Base-by-base conservation (phyloP, 2,113 vertebrate genomes). In the Crotalus horridus region DNA sequence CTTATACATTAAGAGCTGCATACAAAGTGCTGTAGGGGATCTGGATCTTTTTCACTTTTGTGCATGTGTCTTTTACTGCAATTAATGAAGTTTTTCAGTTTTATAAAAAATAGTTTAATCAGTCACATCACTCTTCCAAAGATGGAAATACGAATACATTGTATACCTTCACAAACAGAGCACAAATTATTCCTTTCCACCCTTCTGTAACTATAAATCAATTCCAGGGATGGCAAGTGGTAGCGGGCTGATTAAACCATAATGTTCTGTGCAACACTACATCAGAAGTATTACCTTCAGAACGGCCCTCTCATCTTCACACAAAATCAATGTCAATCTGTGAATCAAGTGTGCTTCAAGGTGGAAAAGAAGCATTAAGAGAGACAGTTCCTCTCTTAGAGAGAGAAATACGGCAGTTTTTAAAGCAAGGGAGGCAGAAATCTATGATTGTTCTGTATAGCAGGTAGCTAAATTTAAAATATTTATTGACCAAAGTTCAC, bases 241-340 rank as follows among this genome's bases (percentile, higher is more conserved):
- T 91, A 86, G 26, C 87, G 93, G 61, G 7, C 23, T 90, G 33
- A 64, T 95, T 93, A 46, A 92, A 91, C 12, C 39, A 24, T 90
- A 87, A 29, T 59, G 53, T 7, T 90, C 33, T n/a, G 85, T 29
- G 61, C 89, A 56, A 86, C 33, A 56, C 29, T 89, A 69, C 85
- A 92, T 91, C 9, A 87, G 56, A 4, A 85, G 23, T 46, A 87
- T 87, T 94, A 94, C 21, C 55, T 89, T 94, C 85, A 85, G 58
- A 93, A 69, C 21, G 55, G 74, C n/a, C 87, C 90, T 86, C 46
- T 93, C 87, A 87, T 91, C 91, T 85, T 89, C 87, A 91, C 91
- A 91, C 55, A 88, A 54, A n/a, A 93, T 10, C 6, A 91, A 81
- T 56, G 90, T 46, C 91, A 90, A 54, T 91, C 87, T 46, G 46